These are phyloP conservation scores for Meloidogyne exigua DNA, from an alignment of 1,140 invertebrate genomes.

Conservation along the genomic window DNA sequence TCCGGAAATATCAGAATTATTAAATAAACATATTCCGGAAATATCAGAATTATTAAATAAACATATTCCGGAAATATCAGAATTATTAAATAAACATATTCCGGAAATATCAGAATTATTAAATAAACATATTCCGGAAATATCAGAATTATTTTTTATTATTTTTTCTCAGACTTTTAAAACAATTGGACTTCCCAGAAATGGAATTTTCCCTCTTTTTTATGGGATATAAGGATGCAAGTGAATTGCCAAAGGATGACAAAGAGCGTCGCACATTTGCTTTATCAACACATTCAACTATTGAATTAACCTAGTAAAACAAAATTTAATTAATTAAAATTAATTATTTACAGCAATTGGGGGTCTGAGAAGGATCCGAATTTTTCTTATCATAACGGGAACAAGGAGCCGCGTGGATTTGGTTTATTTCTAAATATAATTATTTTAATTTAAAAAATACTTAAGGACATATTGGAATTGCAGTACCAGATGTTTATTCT, in stretches of 20 bases:
- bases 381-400: conserved; percentile 80
- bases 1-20: neutral
- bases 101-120: neutral
- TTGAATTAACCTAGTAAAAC: conserved; percentile 84
- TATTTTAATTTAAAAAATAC: too few relatives aligned
- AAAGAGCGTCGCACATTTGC: conserved; percentile 75
- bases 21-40: too few relatives aligned
- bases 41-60: neutral
- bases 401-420: conserved; percentile 82
- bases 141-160: conserved; percentile 25
- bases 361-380: conserved; percentile 81
- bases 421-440: conserved; percentile 66
- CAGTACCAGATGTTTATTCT: conserved; percentile 81
- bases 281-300: conserved; percentile 78
- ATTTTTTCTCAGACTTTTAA: conserved; percentile 69
- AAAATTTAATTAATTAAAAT: conserved; percentile 18
- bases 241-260: conserved; percentile 73
- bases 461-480: conserved; percentile 77
- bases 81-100: neutral
- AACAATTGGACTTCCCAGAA: conserved; percentile 82
- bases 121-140: too few relatives aligned
- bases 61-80: too few relatives aligned
- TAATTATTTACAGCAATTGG: conserved; percentile 79
- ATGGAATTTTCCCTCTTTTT: conserved; percentile 90
- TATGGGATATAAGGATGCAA: conserved; percentile 80